Evolutionary conservation across 2,888 invertebrate species (phyloP), one percentile per base, ranked within the genome.

Genomic region (Aspidiotus destructor): DNA sequence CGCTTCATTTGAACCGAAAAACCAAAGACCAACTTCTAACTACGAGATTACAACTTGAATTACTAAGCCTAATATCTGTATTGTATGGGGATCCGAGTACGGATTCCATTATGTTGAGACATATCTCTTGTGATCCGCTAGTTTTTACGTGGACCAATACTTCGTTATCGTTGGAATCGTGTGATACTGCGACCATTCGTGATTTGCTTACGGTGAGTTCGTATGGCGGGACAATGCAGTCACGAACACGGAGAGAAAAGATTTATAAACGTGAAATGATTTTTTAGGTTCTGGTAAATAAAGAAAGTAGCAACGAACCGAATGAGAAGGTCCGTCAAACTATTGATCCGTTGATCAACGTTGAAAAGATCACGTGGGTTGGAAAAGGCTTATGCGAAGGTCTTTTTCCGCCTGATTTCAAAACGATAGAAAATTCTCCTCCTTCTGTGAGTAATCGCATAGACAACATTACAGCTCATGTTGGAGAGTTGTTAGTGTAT

Each of bases 71-170:
- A 16, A 17, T 69, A 42, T 55, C 69, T 55, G 10, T 10, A 11
- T 58, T 73, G 13, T 73, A 73, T 67, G 69, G 69, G 16, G 79
- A 80, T 75, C 75, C 74, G 70, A 80, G 86, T 72, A 78, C 83
- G 76, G 83, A 83, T 40, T 84, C 86, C 69, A 83, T 92, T 71
- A 86, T 86, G 0, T 87, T 91, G 0, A 11, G 62, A 41, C 57
- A 48, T 60, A 44, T 69, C 53, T 57, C 42, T 7, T 64, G 63
- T 42, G 10, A 70, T 75, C 82, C 83, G 75, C 85, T 81, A 73
- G 84, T 84, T 73, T 89, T 84, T 76, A 86, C 85, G 42, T 92
- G 90, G 90, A 87, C 91, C 16, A 95, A 95, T 75, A 92, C 91
- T 73, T 88, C 89, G 8, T 76, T 94, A 73, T 86, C 89, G 0